Evolutionary conservation across 2,113 vertebrate genomes (phyloP).

Genomic region (Piaya cayana): DNA sequence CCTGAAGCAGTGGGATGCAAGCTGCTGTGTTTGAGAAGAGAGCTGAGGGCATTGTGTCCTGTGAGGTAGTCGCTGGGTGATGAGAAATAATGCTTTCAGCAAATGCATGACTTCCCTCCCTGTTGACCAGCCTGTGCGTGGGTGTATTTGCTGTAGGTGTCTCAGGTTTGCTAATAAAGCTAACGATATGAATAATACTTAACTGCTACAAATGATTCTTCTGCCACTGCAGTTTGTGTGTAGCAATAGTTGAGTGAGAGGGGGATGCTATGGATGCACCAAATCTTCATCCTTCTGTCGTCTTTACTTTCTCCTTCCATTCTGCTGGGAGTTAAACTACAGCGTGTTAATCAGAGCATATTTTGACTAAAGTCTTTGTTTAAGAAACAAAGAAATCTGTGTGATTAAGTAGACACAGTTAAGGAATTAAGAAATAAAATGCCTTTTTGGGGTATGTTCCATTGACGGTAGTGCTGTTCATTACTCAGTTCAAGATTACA

Average conservation of each 20-base stretch:
- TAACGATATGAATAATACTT: constrained; percentile 46
- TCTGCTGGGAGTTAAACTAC: neutral
- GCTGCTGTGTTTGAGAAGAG: neutral
- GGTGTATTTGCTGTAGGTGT: constrained; percentile 45
- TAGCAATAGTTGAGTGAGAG: neutral
- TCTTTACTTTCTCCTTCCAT: constrained; percentile 3
- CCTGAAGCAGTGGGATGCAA: neutral
- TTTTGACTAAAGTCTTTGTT: neutral
- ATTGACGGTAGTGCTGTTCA: neutral
- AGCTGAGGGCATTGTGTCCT: neutral
- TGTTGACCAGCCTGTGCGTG: constrained; percentile 24
- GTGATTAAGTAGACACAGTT: neutral
- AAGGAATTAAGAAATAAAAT: neutral
- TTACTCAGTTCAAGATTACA: neutral
- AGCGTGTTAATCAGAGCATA: neutral
- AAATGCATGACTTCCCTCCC: neutral
- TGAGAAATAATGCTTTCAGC: constrained; percentile 21
- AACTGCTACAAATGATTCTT: constrained; percentile 11
- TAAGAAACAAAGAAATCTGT: neutral
- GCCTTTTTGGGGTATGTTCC: neutral
- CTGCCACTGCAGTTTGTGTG: neutral
- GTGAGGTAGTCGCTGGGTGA: neutral
- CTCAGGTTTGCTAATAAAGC: constrained; percentile 40
- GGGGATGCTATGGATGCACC: neutral
- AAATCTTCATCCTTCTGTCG: neutral